phyloP scores from a whole-genome alignment of 2,888 invertebrate species.

The Phasia obesa region DNA sequence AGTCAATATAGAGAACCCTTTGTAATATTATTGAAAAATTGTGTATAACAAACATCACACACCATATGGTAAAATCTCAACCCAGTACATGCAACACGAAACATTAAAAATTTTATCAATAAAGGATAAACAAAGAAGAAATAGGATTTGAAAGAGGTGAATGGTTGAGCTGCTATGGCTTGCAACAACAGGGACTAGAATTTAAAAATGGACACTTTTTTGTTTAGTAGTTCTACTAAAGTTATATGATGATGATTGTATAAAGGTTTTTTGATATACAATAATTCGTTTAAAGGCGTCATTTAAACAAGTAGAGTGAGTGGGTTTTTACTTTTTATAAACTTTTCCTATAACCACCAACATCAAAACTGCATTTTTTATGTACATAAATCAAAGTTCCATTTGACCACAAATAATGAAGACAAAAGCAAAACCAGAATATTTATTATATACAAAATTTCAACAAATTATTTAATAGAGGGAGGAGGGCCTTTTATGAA shows the following conservation, averaged over 20 bases:
- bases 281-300: slow-evolving; percentile 10
- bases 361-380: not conserved
- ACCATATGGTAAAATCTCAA: slow-evolving; percentile 40
- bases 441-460: slow-evolving; percentile 12
- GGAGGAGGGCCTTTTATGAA: not conserved
- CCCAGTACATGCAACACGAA: not conserved
- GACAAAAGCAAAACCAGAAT: not conserved
- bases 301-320: slow-evolving; percentile 42
- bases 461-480: not conserved
- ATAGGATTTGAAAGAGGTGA: no score
- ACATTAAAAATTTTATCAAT: not conserved
- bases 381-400: not conserved
- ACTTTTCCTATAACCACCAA: not conserved
- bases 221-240: no score
- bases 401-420: not conserved
- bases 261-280: slow-evolving; percentile 6
- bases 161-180: no score
- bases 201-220: not conserved
- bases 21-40: no score
- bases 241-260: slow-evolving; percentile 9
- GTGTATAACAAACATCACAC: not conserved
- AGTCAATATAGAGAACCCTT: not conserved
- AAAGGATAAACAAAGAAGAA: no score
- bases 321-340: slow-evolving; percentile 23
- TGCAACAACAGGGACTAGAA: slow-evolving; percentile 29